Percentiles rank a stretch among this genome's conserved stretches.
Conservation (phyloP, 2,888 invertebrate genomes). For the Xestia ashworthii region DNA sequence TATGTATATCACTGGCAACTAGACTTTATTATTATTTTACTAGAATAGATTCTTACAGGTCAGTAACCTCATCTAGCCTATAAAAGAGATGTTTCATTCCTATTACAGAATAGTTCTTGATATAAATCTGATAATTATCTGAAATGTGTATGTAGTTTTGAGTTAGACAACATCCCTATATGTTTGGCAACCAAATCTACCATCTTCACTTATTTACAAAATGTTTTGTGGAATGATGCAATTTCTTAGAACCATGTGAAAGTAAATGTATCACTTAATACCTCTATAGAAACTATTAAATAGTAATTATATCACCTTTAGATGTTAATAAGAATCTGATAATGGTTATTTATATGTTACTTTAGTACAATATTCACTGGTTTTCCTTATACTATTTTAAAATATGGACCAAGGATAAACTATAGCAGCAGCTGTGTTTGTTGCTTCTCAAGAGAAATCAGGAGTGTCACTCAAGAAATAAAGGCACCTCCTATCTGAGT, state of each 20-base stretch:
- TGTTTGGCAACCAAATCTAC: not conserved
- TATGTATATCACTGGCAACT: conserved; percentile 8
- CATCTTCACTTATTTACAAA: not conserved
- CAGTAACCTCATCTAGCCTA: conserved; percentile 11
- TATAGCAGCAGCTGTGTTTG: conserved; percentile 19
- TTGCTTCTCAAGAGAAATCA: conserved; percentile 33
- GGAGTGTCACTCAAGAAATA: conserved; percentile 45
- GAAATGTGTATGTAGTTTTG: not conserved
- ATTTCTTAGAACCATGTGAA: conserved; percentile 47
- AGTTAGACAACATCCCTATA: not conserved
- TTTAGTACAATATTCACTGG: not conserved
- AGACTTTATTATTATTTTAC: conserved; percentile 16
- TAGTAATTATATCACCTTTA: not conserved
- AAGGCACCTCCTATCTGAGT: conserved; percentile 51
- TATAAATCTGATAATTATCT: conserved; percentile 5
- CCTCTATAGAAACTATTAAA: not conserved
- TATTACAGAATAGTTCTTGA: conserved; percentile 7
- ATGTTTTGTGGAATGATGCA: conserved; percentile 57
- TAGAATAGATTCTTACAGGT: conserved; percentile 21
- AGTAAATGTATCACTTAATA: conserved; percentile 8
- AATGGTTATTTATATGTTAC: not conserved
- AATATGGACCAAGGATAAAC: conserved; percentile 2
- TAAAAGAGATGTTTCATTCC: conserved; percentile 3
- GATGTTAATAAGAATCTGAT: not conserved
- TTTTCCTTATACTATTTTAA: conserved; percentile 21